Conservation (phyloP, 1,140 invertebrate genomes). For the Drosophila ohnishii region DNA sequence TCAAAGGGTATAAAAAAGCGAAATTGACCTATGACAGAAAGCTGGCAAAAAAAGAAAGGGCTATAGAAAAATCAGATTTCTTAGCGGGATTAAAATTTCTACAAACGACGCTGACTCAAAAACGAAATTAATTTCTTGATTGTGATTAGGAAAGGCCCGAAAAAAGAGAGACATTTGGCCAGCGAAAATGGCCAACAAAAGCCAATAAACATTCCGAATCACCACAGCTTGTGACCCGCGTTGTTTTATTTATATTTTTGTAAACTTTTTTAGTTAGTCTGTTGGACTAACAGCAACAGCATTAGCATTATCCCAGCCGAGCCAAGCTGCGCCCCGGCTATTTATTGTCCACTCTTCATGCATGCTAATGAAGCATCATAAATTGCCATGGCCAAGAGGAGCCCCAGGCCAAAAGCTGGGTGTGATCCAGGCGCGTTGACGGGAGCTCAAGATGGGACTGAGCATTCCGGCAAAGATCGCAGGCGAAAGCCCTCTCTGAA, state of each 20-base stretch:
- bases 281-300: constrained; percentile 10
- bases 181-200: constrained; percentile 32
- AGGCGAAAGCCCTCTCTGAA: not conserved
- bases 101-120: constrained; percentile 17
- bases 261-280: not conserved
- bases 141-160: constrained; percentile 22
- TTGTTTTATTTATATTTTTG: not conserved
- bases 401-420: constrained; percentile 34
- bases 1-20: constrained; percentile 40
- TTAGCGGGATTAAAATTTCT: constrained; percentile 44
- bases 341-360: constrained; percentile 61
- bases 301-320: not conserved
- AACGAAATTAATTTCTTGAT: constrained; percentile 40
- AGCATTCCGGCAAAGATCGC: not conserved
- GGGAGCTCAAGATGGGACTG: constrained; percentile 9
- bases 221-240: constrained; percentile 24
- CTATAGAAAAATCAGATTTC: constrained; percentile 30
- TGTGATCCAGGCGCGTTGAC: constrained; percentile 20
- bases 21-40: constrained; percentile 65
- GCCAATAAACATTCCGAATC: constrained; percentile 42
- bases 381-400: constrained; percentile 43
- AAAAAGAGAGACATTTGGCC: constrained; percentile 25
- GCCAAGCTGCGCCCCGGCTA: not conserved
- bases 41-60: constrained; percentile 4
- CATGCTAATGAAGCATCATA: constrained; percentile 76